Base-by-base conservation (phyloP, 2,113 vertebrate genomes). In the Neomonachus schauinslandi region DNA sequence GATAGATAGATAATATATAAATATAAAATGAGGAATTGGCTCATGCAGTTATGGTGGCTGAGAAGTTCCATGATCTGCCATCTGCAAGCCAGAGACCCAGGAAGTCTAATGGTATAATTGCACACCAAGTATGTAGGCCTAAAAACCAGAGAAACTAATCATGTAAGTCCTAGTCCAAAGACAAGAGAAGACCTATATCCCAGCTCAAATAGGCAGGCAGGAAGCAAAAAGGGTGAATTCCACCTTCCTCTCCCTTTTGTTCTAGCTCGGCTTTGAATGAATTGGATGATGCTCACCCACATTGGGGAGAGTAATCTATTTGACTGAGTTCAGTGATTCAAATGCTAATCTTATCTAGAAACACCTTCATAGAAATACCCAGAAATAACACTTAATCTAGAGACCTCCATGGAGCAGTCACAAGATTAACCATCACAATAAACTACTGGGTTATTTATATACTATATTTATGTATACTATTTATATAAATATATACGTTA, bases 401-500 rank as follows among this genome's bases (percentile, higher is more conserved):
- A 55, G 26, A 83, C n/a, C 7, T 46, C 55, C 28, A 65, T 28
- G 67, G 21, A 19, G 26, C 5, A 63, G n/a, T 89, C 77, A 46
- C 33, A 90, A 51, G 22, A 95, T 28, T 71, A 94, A 94, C 31
- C 51, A 65, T 76, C 21, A 83, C 46, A 76, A 55, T 90, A 67
- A 93, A 49, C 46, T 74, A 87, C 28, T 90, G 55, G 72, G 16
- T 88, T 93, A 90, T 69, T 69, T 95, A 76, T 15, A 95, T 24
- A 53, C 53, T 46, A 76, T 85, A 67, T 46, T 74, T 65, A 87
- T 83, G 11, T 72, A 69, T 31, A 36, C 10, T 53, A 94, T 21
- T 14, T 88, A 89, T 6, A 65, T 83, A 93, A 71, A 84, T 33
- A 72, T 46, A 49, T 49, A 61, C 21, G 7, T 92, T 82, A 57